A percentile compares a stretch with the other conserved stretches of the same genome.
phyloP scores from a whole-genome alignment of 2,797 vertebrate species.

The Epinephelus malabaricus region DNA sequence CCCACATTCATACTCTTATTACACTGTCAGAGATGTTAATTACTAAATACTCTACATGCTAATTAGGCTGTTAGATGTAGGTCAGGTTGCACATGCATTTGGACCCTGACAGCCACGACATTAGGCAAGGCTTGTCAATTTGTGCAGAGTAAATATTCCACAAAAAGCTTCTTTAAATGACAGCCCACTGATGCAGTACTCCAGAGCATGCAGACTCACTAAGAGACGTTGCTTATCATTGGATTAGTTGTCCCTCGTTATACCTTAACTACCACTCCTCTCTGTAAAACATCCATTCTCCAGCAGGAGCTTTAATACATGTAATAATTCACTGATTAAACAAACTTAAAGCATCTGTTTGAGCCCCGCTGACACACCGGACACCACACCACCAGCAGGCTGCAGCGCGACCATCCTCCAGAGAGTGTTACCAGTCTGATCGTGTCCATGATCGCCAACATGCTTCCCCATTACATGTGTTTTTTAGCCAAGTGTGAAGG shows the following conservation, averaged over 20 bases:
- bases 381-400: neutral
- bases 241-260: neutral
- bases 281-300: neutral
- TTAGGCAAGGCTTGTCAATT: neutral
- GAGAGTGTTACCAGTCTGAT: neutral
- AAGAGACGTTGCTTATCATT: neutral
- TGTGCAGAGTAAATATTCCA: neutral
- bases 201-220: neutral
- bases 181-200: neutral
- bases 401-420: slow-evolving; percentile 14
- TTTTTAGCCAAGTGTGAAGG: neutral
- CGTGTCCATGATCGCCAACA: neutral
- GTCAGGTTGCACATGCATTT: neutral
- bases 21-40: neutral
- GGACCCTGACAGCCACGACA: neutral
- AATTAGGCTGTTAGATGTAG: neutral
- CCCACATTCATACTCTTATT: neutral
- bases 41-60: neutral
- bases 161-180: neutral
- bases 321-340: neutral
- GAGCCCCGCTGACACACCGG: neutral
- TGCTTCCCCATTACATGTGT: neutral
- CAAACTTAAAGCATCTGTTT: slow-evolving; percentile 51
- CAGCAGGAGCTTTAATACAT: neutral
- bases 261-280: neutral